phyloP scores from a whole-genome alignment of 2,888 invertebrate species.

The Phyto melanocephala region DNA sequence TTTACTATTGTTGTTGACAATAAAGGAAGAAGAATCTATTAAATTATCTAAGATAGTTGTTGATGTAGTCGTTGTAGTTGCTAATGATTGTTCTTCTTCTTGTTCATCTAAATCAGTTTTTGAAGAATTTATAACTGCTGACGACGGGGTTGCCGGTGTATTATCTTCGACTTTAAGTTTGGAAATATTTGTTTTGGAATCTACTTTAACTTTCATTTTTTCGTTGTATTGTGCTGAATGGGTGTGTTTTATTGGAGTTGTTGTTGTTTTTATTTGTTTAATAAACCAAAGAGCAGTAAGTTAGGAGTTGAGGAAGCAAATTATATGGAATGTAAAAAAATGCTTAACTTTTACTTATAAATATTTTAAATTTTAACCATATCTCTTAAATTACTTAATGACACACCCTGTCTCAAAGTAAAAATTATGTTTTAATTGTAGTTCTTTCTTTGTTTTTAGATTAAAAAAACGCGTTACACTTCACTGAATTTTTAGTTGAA shows the following conservation, averaged over 20 bases:
- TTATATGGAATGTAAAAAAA: conserved; percentile 32
- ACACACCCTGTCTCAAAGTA: conserved; percentile 32
- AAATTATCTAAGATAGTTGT: background rate
- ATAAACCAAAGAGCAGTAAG: background rate
- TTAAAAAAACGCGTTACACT: conserved; percentile 11
- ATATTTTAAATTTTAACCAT: no score
- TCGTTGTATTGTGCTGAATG: conserved; percentile 15
- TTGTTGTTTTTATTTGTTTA: background rate
- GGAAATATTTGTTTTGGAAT: conserved; percentile 67
- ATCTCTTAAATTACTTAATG: background rate
- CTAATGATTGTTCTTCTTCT: background rate
- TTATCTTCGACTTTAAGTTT: conserved; percentile 51
- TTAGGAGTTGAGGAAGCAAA: background rate
- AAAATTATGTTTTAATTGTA: background rate
- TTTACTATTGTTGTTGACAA: conserved; percentile 1
- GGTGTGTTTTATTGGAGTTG: background rate
- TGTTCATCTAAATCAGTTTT: conserved; percentile 22
- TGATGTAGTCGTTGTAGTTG: background rate
- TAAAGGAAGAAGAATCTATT: conserved; percentile 21
- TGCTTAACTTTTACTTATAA: background rate
- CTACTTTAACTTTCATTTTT: conserved; percentile 75
- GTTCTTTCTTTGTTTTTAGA: background rate
- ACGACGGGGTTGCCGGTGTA: conserved; percentile 4
- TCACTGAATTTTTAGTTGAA: background rate
- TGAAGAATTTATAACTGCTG: conserved; percentile 16